Conservation (phyloP, 2,797 vertebrate genomes). For the Lophius americanus region DNA sequence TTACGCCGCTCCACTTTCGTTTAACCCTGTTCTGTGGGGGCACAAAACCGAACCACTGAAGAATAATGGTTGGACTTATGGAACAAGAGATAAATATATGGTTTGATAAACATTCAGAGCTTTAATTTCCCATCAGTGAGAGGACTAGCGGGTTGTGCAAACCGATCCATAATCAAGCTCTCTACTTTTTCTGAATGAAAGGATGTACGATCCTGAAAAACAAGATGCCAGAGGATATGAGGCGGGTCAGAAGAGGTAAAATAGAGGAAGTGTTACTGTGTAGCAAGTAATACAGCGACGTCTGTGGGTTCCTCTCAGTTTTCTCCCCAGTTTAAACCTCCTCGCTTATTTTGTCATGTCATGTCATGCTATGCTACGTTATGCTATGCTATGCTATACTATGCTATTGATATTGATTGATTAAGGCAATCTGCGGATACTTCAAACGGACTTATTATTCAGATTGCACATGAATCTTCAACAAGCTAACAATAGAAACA, state of each 20-base stretch:
- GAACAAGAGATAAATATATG: not conserved
- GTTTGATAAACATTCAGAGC: not conserved
- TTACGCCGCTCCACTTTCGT: not conserved
- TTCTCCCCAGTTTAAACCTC: too few species aligned
- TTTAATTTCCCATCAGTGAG: not conserved
- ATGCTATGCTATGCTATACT: too few species aligned
- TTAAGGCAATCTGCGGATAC: too few species aligned
- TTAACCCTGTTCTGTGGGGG: not conserved
- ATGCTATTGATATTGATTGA: too few species aligned
- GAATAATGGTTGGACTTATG: not conserved
- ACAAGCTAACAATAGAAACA: too few species aligned
- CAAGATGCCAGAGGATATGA: not conserved
- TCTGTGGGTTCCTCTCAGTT: too few species aligned
- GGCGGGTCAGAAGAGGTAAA: not conserved
- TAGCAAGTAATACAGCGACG: too few species aligned
- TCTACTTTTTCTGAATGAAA: not conserved
- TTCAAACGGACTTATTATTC: too few species aligned
- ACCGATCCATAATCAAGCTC: not conserved
- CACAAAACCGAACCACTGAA: not conserved
- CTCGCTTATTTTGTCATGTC: too few species aligned
- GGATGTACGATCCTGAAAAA: not conserved
- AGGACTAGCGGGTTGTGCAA: not conserved
- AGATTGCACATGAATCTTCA: too few species aligned
- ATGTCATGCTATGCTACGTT: too few species aligned
- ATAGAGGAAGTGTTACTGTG: too few species aligned